A percentile compares a stretch with the other conserved stretches of the same genome.
These are phyloP conservation scores for Idaea aversata DNA, from an alignment of 2,888 invertebrate genomes.

Conservation along the genomic window DNA sequence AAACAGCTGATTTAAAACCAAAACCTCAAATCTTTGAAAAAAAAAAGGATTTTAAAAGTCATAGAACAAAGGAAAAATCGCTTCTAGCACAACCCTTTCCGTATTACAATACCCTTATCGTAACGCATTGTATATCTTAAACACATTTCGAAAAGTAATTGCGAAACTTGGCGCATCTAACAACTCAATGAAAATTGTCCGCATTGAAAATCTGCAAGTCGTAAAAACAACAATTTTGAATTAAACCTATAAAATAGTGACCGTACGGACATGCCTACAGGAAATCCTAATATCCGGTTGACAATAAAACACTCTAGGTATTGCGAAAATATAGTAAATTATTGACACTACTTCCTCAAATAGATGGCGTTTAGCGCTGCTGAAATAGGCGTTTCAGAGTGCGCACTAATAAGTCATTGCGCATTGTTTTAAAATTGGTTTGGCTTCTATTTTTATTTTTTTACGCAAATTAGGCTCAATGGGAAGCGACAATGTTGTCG, in stretches of 20 bases:
- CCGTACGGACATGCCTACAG: neutral
- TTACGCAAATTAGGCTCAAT: too few relatives aligned
- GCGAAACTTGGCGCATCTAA: neutral
- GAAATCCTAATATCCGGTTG: neutral
- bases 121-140: neutral
- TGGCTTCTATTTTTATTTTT: too few relatives aligned
- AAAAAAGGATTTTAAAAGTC: too few relatives aligned
- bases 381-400: too few relatives aligned
- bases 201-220: neutral
- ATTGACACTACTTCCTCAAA: neutral
- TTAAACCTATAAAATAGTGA: neutral
- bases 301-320: neutral
- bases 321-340: neutral
- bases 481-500: too few relatives aligned
- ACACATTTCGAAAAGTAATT: neutral
- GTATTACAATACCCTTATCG: too few relatives aligned
- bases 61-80: too few relatives aligned
- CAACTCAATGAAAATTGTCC: neutral
- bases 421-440: too few relatives aligned
- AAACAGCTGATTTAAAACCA: too few relatives aligned
- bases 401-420: too few relatives aligned
- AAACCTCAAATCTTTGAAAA: too few relatives aligned
- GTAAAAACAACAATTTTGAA: neutral
- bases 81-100: too few relatives aligned
- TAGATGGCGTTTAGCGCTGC: neutral